phyloP scores from a whole-genome alignment of 2,888 invertebrate species.

The Tinea trinotella region DNA sequence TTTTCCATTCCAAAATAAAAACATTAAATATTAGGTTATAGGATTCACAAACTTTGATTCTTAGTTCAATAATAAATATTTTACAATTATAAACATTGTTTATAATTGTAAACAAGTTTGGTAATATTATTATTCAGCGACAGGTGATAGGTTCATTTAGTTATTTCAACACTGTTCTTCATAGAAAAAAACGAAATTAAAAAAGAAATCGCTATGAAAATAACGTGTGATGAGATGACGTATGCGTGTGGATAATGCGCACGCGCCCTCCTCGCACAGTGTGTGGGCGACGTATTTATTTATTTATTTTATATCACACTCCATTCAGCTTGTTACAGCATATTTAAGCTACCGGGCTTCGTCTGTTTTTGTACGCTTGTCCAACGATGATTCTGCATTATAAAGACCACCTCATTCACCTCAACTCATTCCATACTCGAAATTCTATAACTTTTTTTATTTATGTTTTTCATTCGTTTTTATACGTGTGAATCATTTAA shows the following conservation, averaged over 20 bases:
- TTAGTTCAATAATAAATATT: no score
- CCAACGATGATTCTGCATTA: conserved; percentile 1
- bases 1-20: no score
- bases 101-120: no score
- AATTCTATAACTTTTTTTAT: conserved; percentile 1
- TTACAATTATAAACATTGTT: no score
- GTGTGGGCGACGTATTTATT: conserved; percentile 55
- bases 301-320: conserved; percentile 49
- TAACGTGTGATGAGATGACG: neutral
- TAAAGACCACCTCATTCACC: conserved; percentile 1
- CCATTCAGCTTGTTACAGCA: conserved; percentile 48
- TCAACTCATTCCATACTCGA: neutral
- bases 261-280: conserved; percentile 22
- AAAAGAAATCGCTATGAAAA: no score
- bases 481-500: conserved; percentile 7
- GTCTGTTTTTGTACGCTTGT: conserved; percentile 20
- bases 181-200: no score
- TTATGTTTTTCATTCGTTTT: neutral
- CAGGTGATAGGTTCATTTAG: no score
- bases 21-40: no score
- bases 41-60: no score
- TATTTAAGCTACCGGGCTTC: conserved; percentile 53
- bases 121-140: no score
- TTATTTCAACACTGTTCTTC: no score
- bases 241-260: conserved; percentile 28